Conservation (phyloP, 2,113 vertebrate species). For the Chaetodon auriga region DNA sequence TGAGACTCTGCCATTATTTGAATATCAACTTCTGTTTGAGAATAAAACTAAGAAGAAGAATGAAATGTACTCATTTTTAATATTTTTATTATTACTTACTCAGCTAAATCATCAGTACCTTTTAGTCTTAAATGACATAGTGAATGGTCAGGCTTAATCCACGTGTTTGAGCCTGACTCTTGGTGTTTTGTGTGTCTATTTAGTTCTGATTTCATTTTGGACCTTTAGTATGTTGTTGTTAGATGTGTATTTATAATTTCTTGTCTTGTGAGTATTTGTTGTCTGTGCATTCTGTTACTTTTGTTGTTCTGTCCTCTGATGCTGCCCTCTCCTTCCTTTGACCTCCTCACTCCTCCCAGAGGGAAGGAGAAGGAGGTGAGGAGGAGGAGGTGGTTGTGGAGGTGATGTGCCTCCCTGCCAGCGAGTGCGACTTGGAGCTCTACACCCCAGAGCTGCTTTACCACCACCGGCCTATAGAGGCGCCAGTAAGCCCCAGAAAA, state of each 20-base stretch:
- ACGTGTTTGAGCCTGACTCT: conserved; percentile 31
- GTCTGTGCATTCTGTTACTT: conserved; percentile 68
- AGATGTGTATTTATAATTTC: conserved; percentile 47
- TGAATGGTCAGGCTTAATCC: not conserved
- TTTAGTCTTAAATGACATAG: not conserved
- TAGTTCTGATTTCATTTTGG: conserved; percentile 25
- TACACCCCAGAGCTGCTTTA: conserved; percentile 82
- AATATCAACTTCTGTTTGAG: not conserved
- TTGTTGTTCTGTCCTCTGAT: conserved; percentile 57
- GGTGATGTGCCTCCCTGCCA: conserved; percentile 75
- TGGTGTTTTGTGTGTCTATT: conserved; percentile 1
- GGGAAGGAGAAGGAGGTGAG: conserved; percentile 73
- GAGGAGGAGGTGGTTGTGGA: conserved; percentile 66
- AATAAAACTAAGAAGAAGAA: not conserved
- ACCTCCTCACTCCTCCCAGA: conserved; percentile 68
- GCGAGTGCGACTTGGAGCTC: conserved; percentile 77
- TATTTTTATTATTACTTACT: not conserved
- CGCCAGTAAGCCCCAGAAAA: conserved; percentile 83
- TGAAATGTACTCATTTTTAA: not conserved
- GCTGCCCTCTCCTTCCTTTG: conserved; percentile 36
- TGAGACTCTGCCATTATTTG: not conserved
- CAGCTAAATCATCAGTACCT: not conserved
- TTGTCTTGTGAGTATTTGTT: conserved; percentile 52
- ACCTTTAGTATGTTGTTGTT: conserved; percentile 16
- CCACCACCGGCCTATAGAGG: conserved; percentile 82